Evolutionary conservation across 2,113 vertebrate genomes (phyloP), one percentile per base, ranked within the genome.

Genomic region (Perca schrenkii): DNA sequence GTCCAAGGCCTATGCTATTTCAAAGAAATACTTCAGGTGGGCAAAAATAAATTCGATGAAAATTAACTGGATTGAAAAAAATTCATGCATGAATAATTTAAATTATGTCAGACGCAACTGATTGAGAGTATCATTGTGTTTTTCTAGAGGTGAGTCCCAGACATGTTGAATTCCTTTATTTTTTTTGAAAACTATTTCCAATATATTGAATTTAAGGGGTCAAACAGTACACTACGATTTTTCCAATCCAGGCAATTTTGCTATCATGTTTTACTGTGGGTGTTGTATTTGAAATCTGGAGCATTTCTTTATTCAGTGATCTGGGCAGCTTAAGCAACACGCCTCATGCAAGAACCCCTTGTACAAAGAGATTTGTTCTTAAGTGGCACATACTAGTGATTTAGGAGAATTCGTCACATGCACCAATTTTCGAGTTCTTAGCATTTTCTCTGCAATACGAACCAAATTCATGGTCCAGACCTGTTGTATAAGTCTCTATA

Each of bases 11-110:
- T 46, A 1, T 68, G 28, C 6, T 28, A 17, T 61, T 53, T n/a
- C 19, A 61, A 4, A 61, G 31, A 50, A 40, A 74, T 43, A 74
- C 53, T 43, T 60, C n/a, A 78, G 28, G 56, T 57, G 31, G 19
- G 10, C 22, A 50, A 50, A 65, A 63, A 46, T 58, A 74, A 77
- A 64, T 65, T 7, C 53, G 28, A 56, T 62, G 34, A 19, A 70
- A 80, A 58, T 57, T 3, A 70, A 63, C 17, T 52, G 43, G 50
- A 8, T 2, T 28, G 40, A 5, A 25, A 36, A 28, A 28, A 71
- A 67, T 70, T 57, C 5, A 69, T 57, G 50, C 57, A n/a, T 74
- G 69, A 83, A 79, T 64, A 54, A 65, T 79, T 79, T 19, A 49
- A 47, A 54, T 71, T 4, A 61, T 21, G 13, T 82, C 2, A 19